Percentiles rank a stretch among this genome's conserved stretches.
phyloP scores from a whole-genome alignment of 2,113 vertebrate species.

The Gadus macrocephalus region DNA sequence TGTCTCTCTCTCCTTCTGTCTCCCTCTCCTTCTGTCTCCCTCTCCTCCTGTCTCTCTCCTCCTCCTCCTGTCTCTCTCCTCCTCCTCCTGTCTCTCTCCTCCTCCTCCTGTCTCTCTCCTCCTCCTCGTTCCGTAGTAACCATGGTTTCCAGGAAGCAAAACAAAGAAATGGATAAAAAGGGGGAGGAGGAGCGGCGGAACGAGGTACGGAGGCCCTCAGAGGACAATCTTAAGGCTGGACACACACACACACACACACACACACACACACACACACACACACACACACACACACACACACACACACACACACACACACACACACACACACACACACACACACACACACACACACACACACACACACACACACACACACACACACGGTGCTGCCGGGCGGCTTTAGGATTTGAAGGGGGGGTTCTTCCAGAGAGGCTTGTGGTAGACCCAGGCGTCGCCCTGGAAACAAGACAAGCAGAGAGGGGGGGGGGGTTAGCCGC shows the following conservation, averaged over 20 bases:
- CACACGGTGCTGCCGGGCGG: constrained; percentile 19
- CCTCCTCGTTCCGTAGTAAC: no score
- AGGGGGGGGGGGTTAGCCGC: not conserved
- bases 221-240: not conserved
- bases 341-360: constrained; percentile 9
- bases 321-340: not conserved
- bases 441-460: constrained; percentile 94
- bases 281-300: constrained; percentile 9
- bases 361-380: constrained; percentile 5
- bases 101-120: no score
- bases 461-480: constrained; percentile 38
- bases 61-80: no score
- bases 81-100: no score
- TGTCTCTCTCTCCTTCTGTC: not conserved
- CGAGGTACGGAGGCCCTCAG: not conserved
- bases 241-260: not conserved
- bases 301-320: constrained; percentile 5
- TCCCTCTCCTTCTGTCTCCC: no score
- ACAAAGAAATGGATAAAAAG: not conserved
- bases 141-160: not conserved
- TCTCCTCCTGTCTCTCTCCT: no score
- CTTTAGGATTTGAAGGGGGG: constrained; percentile 61
- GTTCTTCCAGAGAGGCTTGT: constrained; percentile 89
- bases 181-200: no score
- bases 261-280: constrained; percentile 4